Conservation (phyloP, 2,888 invertebrate species). For the Tetheella fluctuosa region DNA sequence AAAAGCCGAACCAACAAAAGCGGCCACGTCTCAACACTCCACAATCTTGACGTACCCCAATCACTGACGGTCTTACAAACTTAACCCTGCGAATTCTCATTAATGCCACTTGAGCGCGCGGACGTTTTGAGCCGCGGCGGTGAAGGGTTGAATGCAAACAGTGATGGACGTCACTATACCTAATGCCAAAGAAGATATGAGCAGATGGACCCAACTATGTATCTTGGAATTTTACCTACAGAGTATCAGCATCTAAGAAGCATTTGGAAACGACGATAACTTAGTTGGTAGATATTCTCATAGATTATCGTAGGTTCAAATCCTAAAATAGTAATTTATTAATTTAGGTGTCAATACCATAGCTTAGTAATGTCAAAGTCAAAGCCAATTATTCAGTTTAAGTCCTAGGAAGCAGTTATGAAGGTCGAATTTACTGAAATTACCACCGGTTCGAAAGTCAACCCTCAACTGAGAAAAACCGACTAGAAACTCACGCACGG, state of each 20-base stretch:
- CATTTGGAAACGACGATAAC: too few species aligned
- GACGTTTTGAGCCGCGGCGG: slow-evolving; percentile 1
- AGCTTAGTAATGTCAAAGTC: too few species aligned
- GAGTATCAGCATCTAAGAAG: background rate
- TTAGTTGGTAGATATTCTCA: too few species aligned
- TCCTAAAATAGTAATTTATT: too few species aligned
- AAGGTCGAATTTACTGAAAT: too few species aligned
- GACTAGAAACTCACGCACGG: too few species aligned
- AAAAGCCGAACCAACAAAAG: background rate
- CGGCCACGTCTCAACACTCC: slow-evolving; percentile 5
- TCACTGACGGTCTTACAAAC: background rate
- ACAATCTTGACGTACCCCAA: slow-evolving; percentile 4
- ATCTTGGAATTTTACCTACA: background rate
- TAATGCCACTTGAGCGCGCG: slow-evolving; percentile 8
- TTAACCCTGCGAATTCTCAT: slow-evolving; percentile 6
- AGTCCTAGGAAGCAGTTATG: too few species aligned
- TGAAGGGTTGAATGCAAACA: background rate
- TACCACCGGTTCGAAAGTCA: too few species aligned
- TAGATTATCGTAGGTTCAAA: too few species aligned
- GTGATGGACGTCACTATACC: slow-evolving; percentile 1
- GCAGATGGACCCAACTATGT: background rate
- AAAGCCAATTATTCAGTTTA: too few species aligned
- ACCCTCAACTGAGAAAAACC: too few species aligned
- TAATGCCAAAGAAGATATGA: background rate
- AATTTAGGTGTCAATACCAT: too few species aligned